These are phyloP conservation scores for Thysanoteuthis rhombus DNA, from an alignment of 2,888 invertebrate species.

Conservation along the genomic window DNA sequence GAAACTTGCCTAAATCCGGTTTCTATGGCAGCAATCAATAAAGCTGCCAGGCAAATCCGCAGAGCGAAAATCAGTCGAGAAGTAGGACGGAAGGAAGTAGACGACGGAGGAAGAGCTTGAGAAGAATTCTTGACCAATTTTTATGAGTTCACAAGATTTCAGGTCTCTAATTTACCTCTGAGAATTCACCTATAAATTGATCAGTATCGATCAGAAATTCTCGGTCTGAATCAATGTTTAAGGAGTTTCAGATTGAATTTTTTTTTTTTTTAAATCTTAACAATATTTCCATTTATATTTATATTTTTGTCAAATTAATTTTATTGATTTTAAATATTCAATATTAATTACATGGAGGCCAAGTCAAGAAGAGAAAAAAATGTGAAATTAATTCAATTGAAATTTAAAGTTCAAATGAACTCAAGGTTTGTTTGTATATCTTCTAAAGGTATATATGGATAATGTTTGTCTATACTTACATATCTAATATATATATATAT, in stretches of 20 bases:
- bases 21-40: neutral
- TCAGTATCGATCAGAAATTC: neutral
- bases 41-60: neutral
- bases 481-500: too few species aligned
- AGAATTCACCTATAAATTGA: slow-evolving; percentile 12
- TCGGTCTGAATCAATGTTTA: neutral
- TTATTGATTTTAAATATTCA: neutral
- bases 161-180: neutral
- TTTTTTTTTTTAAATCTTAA: neutral
- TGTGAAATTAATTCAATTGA: neutral
- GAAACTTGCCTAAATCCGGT: neutral
- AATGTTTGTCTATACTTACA: too few species aligned
- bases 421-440: neutral
- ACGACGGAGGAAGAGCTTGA: too few species aligned
- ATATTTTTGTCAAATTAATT: slow-evolving; percentile 12
- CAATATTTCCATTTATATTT: neutral
- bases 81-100: neutral
- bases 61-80: neutral
- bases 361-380: neutral
- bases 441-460: too few species aligned
- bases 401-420: neutral
- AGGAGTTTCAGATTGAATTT: neutral
- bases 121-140: neutral
- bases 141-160: neutral
- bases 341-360: neutral